Evolutionary conservation across 35 echinoderm and acorn worm genomes (phyloP).

Genomic region (Holothuria glaberrima): DNA sequence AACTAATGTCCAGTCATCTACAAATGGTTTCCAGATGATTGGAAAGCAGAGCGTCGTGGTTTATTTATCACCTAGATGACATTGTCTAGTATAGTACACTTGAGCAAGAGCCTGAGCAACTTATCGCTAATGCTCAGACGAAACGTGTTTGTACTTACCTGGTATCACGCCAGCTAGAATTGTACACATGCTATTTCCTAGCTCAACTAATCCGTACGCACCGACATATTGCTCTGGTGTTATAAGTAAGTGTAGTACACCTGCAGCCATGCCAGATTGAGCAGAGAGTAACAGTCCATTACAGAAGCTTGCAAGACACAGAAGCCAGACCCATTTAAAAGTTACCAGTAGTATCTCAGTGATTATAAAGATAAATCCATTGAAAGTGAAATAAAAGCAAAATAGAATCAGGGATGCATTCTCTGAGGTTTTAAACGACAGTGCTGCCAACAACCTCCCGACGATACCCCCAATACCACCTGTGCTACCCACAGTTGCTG

Average conservation of each 20-base stretch:
- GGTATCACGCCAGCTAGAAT: neutral
- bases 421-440: constrained; percentile 9
- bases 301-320: neutral
- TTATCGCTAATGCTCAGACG: too few species aligned
- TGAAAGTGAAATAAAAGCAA: too few species aligned
- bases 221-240: neutral
- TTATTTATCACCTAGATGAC: too few species aligned
- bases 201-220: neutral
- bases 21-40: too few species aligned
- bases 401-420: neutral
- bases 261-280: constrained; percentile 6
- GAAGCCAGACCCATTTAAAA: too few species aligned
- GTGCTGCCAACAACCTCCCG: neutral
- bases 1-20: too few species aligned
- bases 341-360: too few species aligned
- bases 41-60: too few species aligned
- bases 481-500: constrained; percentile 6
- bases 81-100: too few species aligned
- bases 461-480: constrained; percentile 9
- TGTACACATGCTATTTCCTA: neutral
- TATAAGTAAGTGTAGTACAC: constrained; percentile 8
- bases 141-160: neutral
- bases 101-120: too few species aligned
- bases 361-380: too few species aligned
- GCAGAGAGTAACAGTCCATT: constrained; percentile 3